Conservation (phyloP, 1,140 invertebrate species). For the Arctopsyche grandis region DNA sequence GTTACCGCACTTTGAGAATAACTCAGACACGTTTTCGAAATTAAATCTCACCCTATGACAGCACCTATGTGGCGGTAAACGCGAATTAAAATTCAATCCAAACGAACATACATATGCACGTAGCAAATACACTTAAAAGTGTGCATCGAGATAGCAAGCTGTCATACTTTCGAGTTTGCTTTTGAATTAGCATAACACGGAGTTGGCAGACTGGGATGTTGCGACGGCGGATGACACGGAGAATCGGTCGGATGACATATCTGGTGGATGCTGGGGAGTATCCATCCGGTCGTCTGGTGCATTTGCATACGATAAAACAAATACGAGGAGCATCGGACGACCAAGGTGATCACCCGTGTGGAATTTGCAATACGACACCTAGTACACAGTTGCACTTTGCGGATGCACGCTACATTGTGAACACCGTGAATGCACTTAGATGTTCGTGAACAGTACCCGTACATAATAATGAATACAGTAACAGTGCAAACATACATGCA, state of each 20-base stretch:
- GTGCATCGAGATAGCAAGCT: background rate
- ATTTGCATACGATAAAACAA: conserved; percentile 41
- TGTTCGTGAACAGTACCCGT: too few relatives aligned
- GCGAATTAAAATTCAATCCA: too few relatives aligned
- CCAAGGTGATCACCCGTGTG: conserved; percentile 8
- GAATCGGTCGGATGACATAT: conserved; percentile 36
- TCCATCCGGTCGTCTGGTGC: conserved; percentile 8
- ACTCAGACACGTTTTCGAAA: too few relatives aligned
- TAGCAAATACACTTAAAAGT: background rate
- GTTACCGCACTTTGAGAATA: too few relatives aligned
- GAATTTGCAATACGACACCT: conserved; percentile 7
- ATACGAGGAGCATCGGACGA: conserved; percentile 14
- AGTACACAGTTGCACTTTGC: background rate
- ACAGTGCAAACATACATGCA: too few relatives aligned
- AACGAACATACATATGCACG: too few relatives aligned
- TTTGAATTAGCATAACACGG: conserved; percentile 36
- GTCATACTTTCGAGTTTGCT: conserved; percentile 26
- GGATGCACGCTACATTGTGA: too few relatives aligned
- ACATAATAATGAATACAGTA: too few relatives aligned
- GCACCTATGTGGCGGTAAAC: too few relatives aligned
- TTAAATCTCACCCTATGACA: too few relatives aligned
- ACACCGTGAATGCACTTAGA: too few relatives aligned
- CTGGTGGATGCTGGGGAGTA: conserved; percentile 4
- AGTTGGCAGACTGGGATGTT: background rate
- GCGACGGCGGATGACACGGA: conserved; percentile 23